Conservation (phyloP, 2,888 invertebrate genomes). For the Schizaphis graminum region DNA sequence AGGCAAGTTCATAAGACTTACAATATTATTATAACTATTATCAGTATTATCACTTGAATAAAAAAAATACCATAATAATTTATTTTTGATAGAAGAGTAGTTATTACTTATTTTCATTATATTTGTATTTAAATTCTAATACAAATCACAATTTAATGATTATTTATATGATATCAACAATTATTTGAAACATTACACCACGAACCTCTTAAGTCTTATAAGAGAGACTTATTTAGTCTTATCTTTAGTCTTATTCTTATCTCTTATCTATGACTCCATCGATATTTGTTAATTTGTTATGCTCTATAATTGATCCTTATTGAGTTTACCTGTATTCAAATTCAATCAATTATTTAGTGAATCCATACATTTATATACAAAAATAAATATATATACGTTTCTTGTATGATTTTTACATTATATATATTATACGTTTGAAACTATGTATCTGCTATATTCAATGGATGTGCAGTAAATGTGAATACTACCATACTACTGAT, state of each 20-base stretch:
- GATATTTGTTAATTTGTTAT: too few species aligned
- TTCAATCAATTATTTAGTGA: background rate
- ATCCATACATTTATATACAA: background rate
- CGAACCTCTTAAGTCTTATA: background rate
- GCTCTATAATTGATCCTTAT: background rate
- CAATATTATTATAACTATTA: background rate
- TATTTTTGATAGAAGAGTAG: background rate
- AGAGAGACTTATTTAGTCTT: too few species aligned
- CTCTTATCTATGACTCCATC: background rate
- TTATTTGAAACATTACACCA: background rate
- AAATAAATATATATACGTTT: background rate
- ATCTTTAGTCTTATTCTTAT: too few species aligned
- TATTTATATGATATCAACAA: background rate
- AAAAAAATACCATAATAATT: background rate
- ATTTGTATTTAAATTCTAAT: background rate
- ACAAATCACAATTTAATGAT: background rate
- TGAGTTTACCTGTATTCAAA: background rate
- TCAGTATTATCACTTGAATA: background rate
- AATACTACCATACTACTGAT: background rate
- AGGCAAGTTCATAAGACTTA: conserved; percentile 75
- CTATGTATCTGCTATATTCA: background rate
- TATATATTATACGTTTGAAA: background rate
- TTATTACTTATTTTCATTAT: background rate
- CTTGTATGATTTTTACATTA: background rate
- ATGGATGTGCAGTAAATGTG: background rate